A percentile compares a stretch with the other conserved stretches of the same genome.
These are phyloP conservation scores for Phenganax marumi DNA, from an alignment of 92 coral and sea anemone species.

Conservation along the genomic window DNA sequence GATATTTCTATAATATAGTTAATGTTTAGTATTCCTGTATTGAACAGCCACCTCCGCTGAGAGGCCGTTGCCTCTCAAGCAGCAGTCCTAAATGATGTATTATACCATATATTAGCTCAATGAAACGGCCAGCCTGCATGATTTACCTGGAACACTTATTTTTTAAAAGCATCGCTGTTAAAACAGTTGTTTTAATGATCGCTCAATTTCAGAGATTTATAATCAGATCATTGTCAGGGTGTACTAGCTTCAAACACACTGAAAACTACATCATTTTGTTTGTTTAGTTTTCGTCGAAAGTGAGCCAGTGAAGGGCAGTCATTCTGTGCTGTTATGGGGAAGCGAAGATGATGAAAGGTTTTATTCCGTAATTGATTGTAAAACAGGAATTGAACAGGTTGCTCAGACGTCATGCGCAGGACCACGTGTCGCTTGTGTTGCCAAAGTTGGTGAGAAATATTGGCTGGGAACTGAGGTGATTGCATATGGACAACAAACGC, in stretches of 20 bases:
- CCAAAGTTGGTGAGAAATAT: slow-evolving; percentile 76
- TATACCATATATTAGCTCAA: too few species aligned
- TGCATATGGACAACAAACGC: too few species aligned
- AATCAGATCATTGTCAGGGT: background rate
- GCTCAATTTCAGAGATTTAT: background rate
- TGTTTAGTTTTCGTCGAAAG: slow-evolving; percentile 18
- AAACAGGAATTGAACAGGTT: slow-evolving; percentile 72
- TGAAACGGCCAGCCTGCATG: too few species aligned
- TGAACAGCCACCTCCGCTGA: too few species aligned
- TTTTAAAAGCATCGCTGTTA: too few species aligned
- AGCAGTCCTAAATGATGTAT: too few species aligned
- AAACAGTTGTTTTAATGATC: background rate
- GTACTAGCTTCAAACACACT: background rate
- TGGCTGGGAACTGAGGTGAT: slow-evolving; percentile 98
- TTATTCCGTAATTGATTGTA: slow-evolving; percentile 84
- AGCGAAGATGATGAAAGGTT: slow-evolving; percentile 75
- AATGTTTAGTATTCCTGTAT: too few species aligned
- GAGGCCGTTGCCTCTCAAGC: too few species aligned
- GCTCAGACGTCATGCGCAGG: slow-evolving; percentile 77
- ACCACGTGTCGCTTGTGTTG: slow-evolving; percentile 86
- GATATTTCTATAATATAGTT: too few species aligned
- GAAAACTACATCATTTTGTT: background rate
- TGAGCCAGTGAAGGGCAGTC: background rate
- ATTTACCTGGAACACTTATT: too few species aligned
- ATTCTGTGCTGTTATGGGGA: slow-evolving; percentile 82